phyloP scores from a whole-genome alignment of 1,140 invertebrate species.

The Brachionus asplanchnoidis region DNA sequence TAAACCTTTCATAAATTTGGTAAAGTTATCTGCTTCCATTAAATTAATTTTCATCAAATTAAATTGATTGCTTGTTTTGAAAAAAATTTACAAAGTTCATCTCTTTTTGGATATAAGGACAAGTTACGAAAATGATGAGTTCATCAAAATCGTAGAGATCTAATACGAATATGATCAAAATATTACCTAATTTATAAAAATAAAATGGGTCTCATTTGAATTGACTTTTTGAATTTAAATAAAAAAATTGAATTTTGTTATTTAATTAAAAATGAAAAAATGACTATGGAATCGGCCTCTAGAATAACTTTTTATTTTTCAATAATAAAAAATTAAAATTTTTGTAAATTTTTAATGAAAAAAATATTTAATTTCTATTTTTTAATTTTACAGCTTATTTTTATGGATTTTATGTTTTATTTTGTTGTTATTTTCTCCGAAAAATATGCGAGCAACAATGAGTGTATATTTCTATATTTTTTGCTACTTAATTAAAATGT shows the following conservation, averaged over 20 bases:
- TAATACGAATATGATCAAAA: not conserved
- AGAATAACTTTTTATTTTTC: not conserved
- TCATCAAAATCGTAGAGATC: not conserved
- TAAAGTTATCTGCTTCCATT: constrained; percentile 36
- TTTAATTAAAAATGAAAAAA: not conserved
- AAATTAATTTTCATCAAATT: constrained; percentile 22
- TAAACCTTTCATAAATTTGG: constrained; percentile 36
- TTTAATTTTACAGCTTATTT: constrained; percentile 22
- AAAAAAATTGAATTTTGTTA: constrained; percentile 7
- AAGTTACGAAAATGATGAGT: not conserved
- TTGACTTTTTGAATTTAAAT: not conserved
- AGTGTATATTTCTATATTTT: not conserved
- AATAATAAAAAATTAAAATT: not conserved
- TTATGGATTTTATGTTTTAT: constrained; percentile 22
- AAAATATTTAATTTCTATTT: constrained; percentile 13
- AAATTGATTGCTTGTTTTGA: not conserved
- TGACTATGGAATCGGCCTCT: not conserved
- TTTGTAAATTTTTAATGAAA: constrained; percentile 4
- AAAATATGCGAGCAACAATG: not conserved
- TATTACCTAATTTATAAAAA: not conserved
- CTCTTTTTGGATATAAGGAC: not conserved
- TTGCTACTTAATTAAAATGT: not conserved
- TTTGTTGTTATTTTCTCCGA: constrained; percentile 1
- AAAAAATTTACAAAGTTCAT: not conserved
- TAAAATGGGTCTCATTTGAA: constrained; percentile 15